These are phyloP conservation scores for Scaptomyza parva DNA, from an alignment of 2,888 invertebrate species.

Conservation along the genomic window DNA sequence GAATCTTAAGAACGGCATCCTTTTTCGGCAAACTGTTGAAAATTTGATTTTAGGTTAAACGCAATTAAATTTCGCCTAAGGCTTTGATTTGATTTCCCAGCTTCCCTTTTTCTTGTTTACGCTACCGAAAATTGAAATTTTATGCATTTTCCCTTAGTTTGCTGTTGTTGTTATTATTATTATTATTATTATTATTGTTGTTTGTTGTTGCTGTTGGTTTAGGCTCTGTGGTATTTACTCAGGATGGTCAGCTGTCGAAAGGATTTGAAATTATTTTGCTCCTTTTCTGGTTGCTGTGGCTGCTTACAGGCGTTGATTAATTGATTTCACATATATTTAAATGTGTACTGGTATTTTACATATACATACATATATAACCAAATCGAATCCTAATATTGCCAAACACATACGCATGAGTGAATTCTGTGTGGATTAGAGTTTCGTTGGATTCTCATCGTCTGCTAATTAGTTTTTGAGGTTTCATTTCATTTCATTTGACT, in stretches of 20 bases:
- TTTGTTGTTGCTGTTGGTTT: conserved; percentile 30
- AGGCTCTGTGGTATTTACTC: conserved; percentile 28
- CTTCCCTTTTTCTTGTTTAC: conserved; percentile 55
- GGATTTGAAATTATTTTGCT: conserved; percentile 66
- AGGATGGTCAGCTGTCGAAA: conserved; percentile 65
- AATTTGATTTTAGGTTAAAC: conserved; percentile 80
- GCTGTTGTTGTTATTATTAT: conserved; percentile 32
- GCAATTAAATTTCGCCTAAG: conserved; percentile 76
- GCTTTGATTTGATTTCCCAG: conserved; percentile 69
- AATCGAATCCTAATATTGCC: conserved; percentile 13
- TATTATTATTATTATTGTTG: conserved; percentile 35
- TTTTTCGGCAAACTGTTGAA: conserved; percentile 49
- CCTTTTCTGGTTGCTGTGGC: conserved; percentile 49
- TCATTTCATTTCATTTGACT: conserved; percentile 13
- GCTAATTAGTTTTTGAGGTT: conserved; percentile 76
- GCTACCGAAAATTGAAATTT: conserved; percentile 74
- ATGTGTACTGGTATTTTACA: conserved; percentile 5
- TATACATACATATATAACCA: conserved; percentile 9
- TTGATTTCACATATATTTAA: conserved; percentile 42
- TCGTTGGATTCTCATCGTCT: conserved; percentile 26
- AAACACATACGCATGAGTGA: conserved; percentile 23
- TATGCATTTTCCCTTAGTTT: conserved; percentile 54
- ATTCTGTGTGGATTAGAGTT: conserved; percentile 26
- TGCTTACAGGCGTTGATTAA: conserved; percentile 69
- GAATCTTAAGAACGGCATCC: conserved; percentile 65